A percentile compares a stretch with the other conserved stretches of the same genome.
phyloP scores from a whole-genome alignment of 2,797 vertebrate species.

The Anguilla pacifica region DNA sequence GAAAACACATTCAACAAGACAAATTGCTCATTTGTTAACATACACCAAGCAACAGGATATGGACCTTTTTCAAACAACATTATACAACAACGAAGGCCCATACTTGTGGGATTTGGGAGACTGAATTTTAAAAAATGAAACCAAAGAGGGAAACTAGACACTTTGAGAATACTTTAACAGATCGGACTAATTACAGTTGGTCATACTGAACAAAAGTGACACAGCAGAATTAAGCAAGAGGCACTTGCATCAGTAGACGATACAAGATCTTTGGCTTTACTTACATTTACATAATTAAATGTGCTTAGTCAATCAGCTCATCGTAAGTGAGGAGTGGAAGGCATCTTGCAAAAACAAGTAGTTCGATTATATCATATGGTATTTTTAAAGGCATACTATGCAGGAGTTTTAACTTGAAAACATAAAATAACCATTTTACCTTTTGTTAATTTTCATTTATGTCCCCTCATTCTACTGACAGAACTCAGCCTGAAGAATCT shows the following conservation, averaged over 20 bases:
- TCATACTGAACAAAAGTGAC: neutral
- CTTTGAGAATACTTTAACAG: neutral
- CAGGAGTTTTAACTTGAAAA: too few relatives aligned
- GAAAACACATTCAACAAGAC: neutral
- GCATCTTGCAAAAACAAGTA: neutral
- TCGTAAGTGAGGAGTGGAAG: neutral
- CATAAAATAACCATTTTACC: too few relatives aligned
- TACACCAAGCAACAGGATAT: neutral
- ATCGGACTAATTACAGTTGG: neutral
- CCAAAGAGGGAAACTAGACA: neutral
- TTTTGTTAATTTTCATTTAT: too few relatives aligned
- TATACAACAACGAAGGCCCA: neutral
- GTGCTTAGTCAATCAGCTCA: neutral
- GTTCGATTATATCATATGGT: neutral
- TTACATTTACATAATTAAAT: neutral
- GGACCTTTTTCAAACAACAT: neutral
- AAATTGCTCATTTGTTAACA: neutral
- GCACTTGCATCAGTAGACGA: neutral
- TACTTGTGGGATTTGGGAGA: neutral
- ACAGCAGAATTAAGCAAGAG: neutral
- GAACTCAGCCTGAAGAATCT: too few relatives aligned
- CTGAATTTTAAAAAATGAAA: neutral
- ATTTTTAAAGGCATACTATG: neutral
- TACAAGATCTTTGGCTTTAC: neutral
- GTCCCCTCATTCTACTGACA: too few relatives aligned